phyloP scores from a whole-genome alignment of 2,797 vertebrate species.

The Nyctibius grandis region DNA sequence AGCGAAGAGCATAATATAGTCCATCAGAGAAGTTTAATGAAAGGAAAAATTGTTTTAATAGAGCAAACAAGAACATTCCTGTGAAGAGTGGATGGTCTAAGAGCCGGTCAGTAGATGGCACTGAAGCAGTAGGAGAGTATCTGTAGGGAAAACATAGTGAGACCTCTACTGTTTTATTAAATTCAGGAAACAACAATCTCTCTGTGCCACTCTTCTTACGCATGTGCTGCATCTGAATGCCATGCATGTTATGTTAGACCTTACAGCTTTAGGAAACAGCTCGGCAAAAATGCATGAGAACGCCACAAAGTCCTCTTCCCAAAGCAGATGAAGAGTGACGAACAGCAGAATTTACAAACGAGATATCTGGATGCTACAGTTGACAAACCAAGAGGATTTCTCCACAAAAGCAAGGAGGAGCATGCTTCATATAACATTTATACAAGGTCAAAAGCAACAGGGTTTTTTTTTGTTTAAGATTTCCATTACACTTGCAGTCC shows the following conservation, averaged over 20 bases:
- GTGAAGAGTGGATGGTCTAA: not conserved
- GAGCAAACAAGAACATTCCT: not conserved
- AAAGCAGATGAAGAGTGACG: not conserved
- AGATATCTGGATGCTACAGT: not conserved
- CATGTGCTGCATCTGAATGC: not conserved
- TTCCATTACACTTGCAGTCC: not conserved
- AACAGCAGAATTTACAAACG: not conserved
- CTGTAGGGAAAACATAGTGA: accelerated
- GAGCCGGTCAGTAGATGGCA: slow-evolving; percentile 15
- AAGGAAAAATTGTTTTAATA: not conserved
- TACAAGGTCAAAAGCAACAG: not conserved
- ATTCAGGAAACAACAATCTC: not conserved
- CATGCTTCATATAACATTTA: not conserved
- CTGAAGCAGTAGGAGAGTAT: not conserved
- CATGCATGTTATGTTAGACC: accelerated
- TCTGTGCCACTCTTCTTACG: not conserved
- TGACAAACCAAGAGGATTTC: not conserved
- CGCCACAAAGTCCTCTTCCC: too few species aligned
- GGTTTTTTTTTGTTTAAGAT: too few species aligned
- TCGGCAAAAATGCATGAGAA: too few species aligned
- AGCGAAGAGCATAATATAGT: not conserved
- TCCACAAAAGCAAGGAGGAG: not conserved
- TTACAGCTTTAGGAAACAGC: not conserved
- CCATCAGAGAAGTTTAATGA: not conserved
- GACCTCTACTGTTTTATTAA: not conserved